phyloP scores from a whole-genome alignment of 2,888 invertebrate genomes.

The Eristalis intricaria region DNA sequence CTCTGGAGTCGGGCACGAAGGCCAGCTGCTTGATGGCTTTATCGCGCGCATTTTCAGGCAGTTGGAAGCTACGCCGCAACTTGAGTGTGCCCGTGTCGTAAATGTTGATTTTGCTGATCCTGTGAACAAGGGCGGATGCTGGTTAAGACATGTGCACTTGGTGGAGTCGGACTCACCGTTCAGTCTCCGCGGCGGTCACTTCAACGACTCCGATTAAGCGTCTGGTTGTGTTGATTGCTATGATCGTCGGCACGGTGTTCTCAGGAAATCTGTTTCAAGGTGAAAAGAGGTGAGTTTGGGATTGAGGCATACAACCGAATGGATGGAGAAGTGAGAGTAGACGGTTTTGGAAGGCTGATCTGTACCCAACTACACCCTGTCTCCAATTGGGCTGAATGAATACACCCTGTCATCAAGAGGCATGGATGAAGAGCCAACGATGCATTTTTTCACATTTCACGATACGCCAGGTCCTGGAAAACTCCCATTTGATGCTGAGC shows the following conservation, averaged over 20 bases:
- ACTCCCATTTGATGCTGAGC: too few relatives aligned
- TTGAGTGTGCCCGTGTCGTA: conserved; percentile 88
- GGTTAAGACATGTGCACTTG: background rate
- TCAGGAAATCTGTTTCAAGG: conserved; percentile 77
- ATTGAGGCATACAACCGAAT: too few relatives aligned
- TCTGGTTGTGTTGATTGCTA: conserved; percentile 78
- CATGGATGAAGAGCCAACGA: too few relatives aligned
- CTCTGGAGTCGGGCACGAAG: conserved; percentile 91
- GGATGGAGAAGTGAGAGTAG: too few relatives aligned
- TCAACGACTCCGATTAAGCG: conserved; percentile 79
- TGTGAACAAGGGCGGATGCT: conserved; percentile 15
- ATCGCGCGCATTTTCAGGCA: conserved; percentile 83
- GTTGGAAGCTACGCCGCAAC: conserved; percentile 85
- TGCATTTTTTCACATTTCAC: too few relatives aligned
- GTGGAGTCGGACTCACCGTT: background rate
- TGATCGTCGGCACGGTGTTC: conserved; percentile 76
- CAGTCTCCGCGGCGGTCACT: conserved; percentile 16
- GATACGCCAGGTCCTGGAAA: too few relatives aligned
- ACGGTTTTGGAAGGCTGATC: too few relatives aligned
- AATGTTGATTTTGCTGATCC: conserved; percentile 79
- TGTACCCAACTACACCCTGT: too few relatives aligned
- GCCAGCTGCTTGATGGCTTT: conserved; percentile 74
- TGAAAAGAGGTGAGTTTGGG: background rate
- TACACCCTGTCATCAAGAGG: too few relatives aligned
- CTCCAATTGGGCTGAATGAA: too few relatives aligned